Conservation (phyloP, 2,888 invertebrate genomes). For the Napeogenes inachia region DNA sequence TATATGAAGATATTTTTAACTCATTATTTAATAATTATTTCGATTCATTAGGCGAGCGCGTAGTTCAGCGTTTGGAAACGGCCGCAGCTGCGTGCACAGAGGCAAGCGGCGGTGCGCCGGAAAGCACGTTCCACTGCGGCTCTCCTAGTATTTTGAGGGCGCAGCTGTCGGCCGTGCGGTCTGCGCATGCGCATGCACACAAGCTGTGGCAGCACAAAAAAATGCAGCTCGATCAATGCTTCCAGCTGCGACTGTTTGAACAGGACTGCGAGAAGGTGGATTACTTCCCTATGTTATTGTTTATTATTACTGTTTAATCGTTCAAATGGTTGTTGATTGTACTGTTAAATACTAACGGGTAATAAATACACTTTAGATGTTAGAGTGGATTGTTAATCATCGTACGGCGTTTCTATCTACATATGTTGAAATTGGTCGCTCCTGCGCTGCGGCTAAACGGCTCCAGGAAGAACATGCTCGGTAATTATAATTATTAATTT, state of each 20-base stretch:
- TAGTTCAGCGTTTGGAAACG: constrained; percentile 79
- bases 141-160: constrained; percentile 84
- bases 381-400: constrained; percentile 98
- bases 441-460: constrained; percentile 92
- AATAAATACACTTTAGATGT: constrained; percentile 81
- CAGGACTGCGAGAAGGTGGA: constrained; percentile 96
- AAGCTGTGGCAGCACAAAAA: constrained; percentile 97
- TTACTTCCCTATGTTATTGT: too few relatives aligned
- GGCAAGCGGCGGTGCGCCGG: constrained; percentile 81
- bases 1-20: background rate
- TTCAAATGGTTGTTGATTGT: background rate
- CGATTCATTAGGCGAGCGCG: constrained; percentile 80
- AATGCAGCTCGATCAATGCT: constrained; percentile 95
- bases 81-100: constrained; percentile 72
- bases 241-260: constrained; percentile 96
- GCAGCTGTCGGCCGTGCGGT: constrained; percentile 90
- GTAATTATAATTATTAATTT: constrained; percentile 35
- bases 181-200: constrained; percentile 92
- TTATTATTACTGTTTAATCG: background rate
- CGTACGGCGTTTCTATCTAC: constrained; percentile 95
- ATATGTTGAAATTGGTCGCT: constrained; percentile 97
- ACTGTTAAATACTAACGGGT: background rate
- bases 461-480: constrained; percentile 96
- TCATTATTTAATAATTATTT: background rate
- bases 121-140: constrained; percentile 85